Percentiles rank a stretch among this genome's conserved stretches.
phyloP scores from a whole-genome alignment of 2,797 vertebrate genomes.

The Holocentrus rufus region DNA sequence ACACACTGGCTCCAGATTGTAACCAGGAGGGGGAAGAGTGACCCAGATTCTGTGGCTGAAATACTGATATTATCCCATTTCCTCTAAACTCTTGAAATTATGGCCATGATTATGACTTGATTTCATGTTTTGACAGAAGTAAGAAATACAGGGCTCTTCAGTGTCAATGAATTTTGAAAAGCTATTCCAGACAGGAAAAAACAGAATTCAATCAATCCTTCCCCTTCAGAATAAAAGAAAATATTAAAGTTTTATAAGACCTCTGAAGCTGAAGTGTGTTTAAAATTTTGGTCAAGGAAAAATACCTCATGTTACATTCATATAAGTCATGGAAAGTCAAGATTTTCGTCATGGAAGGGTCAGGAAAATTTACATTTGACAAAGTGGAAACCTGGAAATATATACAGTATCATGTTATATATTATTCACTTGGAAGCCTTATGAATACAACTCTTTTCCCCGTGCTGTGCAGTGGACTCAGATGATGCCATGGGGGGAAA shows the following conservation, averaged over 20 bases:
- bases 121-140: neutral
- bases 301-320: no score
- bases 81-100: neutral
- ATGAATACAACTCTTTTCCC: neutral
- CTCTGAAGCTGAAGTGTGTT: no score
- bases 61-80: neutral
- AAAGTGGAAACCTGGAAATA: no score
- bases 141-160: neutral
- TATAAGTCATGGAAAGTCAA: no score
- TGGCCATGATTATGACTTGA: neutral
- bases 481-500: conserved; percentile 87
- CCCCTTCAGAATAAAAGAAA: no score
- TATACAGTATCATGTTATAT: neutral
- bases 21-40: neutral
- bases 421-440: conserved; percentile 5
- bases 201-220: no score
- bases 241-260: no score
- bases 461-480: conserved; percentile 84
- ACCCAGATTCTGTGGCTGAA: neutral
- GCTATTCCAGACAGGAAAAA: no score
- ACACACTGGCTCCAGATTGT: neutral
- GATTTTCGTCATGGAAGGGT: no score
- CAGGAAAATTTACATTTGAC: no score
- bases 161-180: no score
- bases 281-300: no score